Evolutionary conservation across 1,140 invertebrate genomes (phyloP).

Genomic region (Stegodyphus mimosarum): DNA sequence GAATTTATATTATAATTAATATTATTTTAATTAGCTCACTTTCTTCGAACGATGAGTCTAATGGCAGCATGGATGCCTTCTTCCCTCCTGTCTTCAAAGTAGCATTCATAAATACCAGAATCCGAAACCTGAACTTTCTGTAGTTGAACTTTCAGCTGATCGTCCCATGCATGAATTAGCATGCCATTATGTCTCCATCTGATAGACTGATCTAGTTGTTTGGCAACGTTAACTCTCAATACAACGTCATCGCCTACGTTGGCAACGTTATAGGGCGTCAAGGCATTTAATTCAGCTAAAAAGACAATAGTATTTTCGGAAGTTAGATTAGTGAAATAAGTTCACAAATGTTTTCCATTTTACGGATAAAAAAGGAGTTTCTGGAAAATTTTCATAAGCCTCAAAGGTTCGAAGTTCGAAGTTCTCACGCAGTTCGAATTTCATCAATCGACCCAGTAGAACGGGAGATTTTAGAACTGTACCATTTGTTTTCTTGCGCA

Average conservation of each 20-base stretch:
- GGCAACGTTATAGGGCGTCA: slow-evolving; percentile 18
- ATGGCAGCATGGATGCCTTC: slow-evolving; percentile 49
- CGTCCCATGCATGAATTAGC: slow-evolving; percentile 21
- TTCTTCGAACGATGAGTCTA: slow-evolving; percentile 58
- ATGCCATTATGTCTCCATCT: slow-evolving; percentile 34
- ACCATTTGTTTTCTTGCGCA: no score
- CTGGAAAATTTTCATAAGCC: no score
- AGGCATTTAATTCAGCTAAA: slow-evolving; percentile 32
- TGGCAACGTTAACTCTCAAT: slow-evolving; percentile 8
- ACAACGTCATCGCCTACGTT: slow-evolving; percentile 29
- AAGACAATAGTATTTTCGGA: no score
- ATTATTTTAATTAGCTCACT: background rate
- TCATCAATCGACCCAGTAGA: no score
- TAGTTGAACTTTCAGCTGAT: slow-evolving; percentile 7
- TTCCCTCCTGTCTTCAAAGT: slow-evolving; percentile 45
- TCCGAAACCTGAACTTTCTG: slow-evolving; percentile 5
- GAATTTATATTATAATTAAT: no score
- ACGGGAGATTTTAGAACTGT: no score
- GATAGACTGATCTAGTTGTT: background rate
- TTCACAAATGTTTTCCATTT: no score
- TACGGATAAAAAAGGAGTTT: no score
- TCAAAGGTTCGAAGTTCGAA: no score
- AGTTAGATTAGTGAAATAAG: background rate
- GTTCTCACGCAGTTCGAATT: no score
- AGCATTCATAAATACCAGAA: slow-evolving; percentile 59